Conservation (phyloP, 2,113 vertebrate genomes). For the Corynorhinus townsendii region DNA sequence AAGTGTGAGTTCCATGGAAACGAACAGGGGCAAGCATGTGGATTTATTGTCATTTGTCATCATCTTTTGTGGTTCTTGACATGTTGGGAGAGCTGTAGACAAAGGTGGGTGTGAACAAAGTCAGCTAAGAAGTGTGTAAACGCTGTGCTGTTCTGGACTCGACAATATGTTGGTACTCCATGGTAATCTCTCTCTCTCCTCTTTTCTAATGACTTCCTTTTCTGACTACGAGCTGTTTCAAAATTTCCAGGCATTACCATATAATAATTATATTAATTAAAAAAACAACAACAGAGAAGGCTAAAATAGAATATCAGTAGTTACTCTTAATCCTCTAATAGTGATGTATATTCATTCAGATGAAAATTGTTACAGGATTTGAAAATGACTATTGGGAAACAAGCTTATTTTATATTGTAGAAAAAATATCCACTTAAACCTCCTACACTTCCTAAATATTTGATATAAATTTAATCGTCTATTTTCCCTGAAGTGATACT, state of each 20-base stretch:
- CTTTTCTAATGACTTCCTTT: conserved; percentile 56
- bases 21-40: not conserved
- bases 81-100: conserved; percentile 37
- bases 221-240: conserved; percentile 50
- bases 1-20: conserved; percentile 16
- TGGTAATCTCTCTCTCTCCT: not conserved
- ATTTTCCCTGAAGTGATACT: not conserved
- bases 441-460: conserved; percentile 13
- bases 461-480: conserved; percentile 6
- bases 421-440: not conserved
- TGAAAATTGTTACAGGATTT: conserved; percentile 22
- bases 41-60: not conserved
- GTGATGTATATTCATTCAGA: conserved; percentile 38
- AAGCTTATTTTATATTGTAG: conserved; percentile 26
- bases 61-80: conserved; percentile 1
- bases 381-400: conserved; percentile 23
- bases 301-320: conserved; percentile 54
- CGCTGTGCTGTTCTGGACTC: conserved; percentile 36
- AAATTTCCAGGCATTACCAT: conserved; percentile 49
- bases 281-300: conserved; percentile 49
- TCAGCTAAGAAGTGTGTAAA: conserved; percentile 56
- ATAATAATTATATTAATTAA: conserved; percentile 60
- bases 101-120: conserved; percentile 52
- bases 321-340: conserved; percentile 48
- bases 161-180: conserved; percentile 14